These are phyloP conservation scores for Chaitophorus viminalis DNA, from an alignment of 2,888 invertebrate genomes.

Conservation along the genomic window DNA sequence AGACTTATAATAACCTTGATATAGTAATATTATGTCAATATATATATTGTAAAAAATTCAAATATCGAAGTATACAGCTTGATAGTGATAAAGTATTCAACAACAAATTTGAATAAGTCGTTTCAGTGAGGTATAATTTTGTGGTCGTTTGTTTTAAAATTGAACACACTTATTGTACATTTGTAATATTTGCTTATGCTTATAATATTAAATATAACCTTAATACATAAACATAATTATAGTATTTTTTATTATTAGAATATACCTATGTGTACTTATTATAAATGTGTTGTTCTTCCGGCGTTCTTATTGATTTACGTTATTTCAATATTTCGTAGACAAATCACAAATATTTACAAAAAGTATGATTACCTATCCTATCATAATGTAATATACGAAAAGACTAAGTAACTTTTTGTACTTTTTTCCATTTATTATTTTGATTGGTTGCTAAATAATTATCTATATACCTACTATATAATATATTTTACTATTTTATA, in stretches of 20 bases:
- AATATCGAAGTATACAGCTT: not conserved
- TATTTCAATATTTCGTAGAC: too few species aligned
- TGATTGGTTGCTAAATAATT: not conserved
- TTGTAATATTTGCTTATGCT: not conserved
- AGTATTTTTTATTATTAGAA: not conserved
- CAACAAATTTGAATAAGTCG: not conserved
- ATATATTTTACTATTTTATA: not conserved
- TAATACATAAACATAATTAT: not conserved
- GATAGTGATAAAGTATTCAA: not conserved
- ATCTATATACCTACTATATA: not conserved
- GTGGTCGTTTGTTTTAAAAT: not conserved
- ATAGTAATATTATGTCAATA: constrained; percentile 1
- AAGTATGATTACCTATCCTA: too few species aligned
- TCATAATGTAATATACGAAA: too few species aligned
- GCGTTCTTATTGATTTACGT: not conserved
- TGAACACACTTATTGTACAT: not conserved
- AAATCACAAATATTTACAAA: too few species aligned
- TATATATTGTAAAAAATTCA: not conserved
- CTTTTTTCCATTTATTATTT: not conserved
- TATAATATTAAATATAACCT: not conserved
- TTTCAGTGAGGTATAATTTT: not conserved
- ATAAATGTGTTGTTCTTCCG: not conserved
- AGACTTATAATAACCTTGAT: constrained; percentile 50
- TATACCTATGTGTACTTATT: not conserved
- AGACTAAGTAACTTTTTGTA: too few species aligned